These are phyloP conservation scores for Pemphigus obesinymphae DNA, from an alignment of 1,140 invertebrate species.

Conservation along the genomic window DNA sequence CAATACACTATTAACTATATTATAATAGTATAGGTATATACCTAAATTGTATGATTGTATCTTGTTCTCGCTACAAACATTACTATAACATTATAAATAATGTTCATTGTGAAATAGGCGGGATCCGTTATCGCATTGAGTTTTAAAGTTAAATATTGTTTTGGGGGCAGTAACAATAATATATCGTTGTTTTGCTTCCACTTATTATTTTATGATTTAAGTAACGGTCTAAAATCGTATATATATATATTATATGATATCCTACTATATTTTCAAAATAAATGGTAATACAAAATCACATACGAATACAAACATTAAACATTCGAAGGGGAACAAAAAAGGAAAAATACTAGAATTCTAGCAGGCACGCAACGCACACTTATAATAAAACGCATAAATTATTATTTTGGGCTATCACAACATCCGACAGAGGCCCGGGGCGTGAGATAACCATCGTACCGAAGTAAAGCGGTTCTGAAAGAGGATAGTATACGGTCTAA, in stretches of 20 bases:
- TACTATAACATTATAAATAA: too few species aligned
- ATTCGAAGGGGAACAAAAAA: background rate
- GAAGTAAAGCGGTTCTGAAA: conserved; percentile 2
- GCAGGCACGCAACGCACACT: background rate
- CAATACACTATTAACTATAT: too few species aligned
- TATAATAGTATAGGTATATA: too few species aligned
- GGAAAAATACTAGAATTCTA: background rate
- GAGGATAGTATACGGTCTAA: background rate
- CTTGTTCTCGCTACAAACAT: too few species aligned
- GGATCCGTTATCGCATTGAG: too few species aligned
- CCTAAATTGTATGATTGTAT: too few species aligned
- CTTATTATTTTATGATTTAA: background rate
- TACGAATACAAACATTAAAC: too few species aligned
- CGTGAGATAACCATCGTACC: background rate
- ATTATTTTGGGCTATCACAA: background rate
- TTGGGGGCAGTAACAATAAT: background rate
- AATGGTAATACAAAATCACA: background rate
- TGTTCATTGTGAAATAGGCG: too few species aligned
- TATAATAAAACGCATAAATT: conserved; percentile 6
- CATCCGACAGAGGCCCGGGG: background rate
- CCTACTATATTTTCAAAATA: background rate
- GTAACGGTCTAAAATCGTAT: background rate
- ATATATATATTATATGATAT: too few species aligned
- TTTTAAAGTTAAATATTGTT: background rate
- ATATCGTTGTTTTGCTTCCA: background rate